Evolutionary conservation across 53 echinoderm and acorn worm species (phyloP), one percentile per base, ranked within the genome.

Genomic region (Echinometra lucunter): DNA sequence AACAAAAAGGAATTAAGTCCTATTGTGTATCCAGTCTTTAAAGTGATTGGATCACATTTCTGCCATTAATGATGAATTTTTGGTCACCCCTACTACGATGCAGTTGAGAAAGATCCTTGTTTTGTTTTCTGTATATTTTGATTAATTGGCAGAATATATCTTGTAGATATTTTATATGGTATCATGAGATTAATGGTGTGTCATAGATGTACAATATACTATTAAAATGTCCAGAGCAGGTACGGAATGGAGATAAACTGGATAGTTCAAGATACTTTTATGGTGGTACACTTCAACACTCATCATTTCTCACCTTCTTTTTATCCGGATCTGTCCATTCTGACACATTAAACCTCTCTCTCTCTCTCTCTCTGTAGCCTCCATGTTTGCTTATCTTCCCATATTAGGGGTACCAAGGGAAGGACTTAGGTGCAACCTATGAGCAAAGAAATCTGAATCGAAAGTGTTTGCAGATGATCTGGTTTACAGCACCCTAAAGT

Each of bases 391-490:
- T 81, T 81, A 81, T 25, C 81, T 23, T 23, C 1, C 44, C 44
- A 42, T 81, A 35, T 72, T 72, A 44, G 81, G 44, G 15, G 35
- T 32, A 23, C 81, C 44, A 19, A 44, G 40, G 81, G 40, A 81
- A 44, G 44, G 40, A 44, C 38, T 19, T 44, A 81, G 81, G 81
- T 38, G 44, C 40, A 44, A 19, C 25, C 23, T 23, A 81, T 81
- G 81, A 81, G 81, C 81, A 81, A 74, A 81, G 81, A 81, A 81
- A 81, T 81, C 44, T 44, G 40, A 81, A 81, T 44, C 44, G 40
- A 81, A 81, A 81, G 81, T 81, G 81, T 81, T 81, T 81, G 81
- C 81, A 21, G 81, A 81, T 81, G 81, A 81, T 81, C 81, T 81
- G 81, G 81, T 81, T 81, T 81, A 81, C 81, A 81, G 81, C 81